Base-by-base conservation (phyloP, 2,888 invertebrate genomes). In the Amphipoea lucens region DNA sequence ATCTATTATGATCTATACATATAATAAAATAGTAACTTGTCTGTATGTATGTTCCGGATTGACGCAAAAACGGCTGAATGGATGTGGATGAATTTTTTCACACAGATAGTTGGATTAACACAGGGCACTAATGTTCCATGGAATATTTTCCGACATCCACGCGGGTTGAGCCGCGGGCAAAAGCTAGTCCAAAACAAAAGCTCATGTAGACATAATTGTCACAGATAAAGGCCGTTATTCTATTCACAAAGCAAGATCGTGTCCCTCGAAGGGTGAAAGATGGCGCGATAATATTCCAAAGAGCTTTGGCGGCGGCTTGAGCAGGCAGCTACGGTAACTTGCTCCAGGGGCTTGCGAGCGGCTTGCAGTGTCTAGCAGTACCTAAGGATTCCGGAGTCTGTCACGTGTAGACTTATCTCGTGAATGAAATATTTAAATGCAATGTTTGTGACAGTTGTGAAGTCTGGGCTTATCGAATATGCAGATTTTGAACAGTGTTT, bases 211-310 rank as follows among this genome's bases (percentile, higher is more conserved):
- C 68, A 48, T 65, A n/a, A 65, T 48, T 60, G 57, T 78, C 66
- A 60, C 12, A 81, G 74, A 78, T 78, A 78, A 67, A 74, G 68
- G 45, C 17, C 36, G 36, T 69, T 42, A 60, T 51, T 78, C 23
- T 60, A 74, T 45, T 68, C 57, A 4, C 74, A 73, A 79, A 73
- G 63, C 71, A 62, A 51, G 68, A 62, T 76, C 6, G n/a, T 73
- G 60, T 73, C 75, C 74, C 77, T 76, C 67, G 65, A 57, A 87
- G 85, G 78, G 71, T 67, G 45, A 63, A 74, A 76, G 78, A 84
- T 81, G 65, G 74, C 69, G 45, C 62, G 76, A 87, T 74, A 76
- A 72, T 72, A 51, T 78, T 42, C 81, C 66, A n/a, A 63, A 60
- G 72, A 74, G 84, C n/a, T n/a, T n/a, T n/a, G 42, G 40, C n/a